Base-by-base conservation (phyloP, 2,797 vertebrate species). In the Chloroceryle inda region DNA sequence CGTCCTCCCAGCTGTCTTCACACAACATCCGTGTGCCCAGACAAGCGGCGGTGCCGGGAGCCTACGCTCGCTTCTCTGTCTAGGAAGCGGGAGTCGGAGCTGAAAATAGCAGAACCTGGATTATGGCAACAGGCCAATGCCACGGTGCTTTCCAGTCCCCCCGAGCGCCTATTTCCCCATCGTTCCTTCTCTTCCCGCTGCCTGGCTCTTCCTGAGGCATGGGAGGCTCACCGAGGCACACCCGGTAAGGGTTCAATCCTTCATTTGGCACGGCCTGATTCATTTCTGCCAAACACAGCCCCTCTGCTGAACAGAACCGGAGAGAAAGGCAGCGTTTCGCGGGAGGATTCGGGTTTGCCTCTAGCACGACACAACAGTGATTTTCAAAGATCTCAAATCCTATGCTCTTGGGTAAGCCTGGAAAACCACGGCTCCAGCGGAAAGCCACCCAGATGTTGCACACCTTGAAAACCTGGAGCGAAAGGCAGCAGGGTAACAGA, bases 1-100 rank as follows among this genome's bases (percentile, higher is more conserved):
- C 86, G 53, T 64, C 77, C 86, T 90, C 42, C 73, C 44, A 45
- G 80, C 76, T 94, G 76, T 63, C 92, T 93, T 71, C 90, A 75
- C 73, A 45, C 49, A 31, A 14, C 77, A 53, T 45, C 83, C 13
- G 0, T 27, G 62, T 78, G 83, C 80, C 80, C 80, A 61, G 80
- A 56, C 53, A 19, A 64, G 49, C 12, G 13, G 19, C 5, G 1
- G 8, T 13, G 79, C 88, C 4, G 27, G 40, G 17, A 96, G 53
- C 55, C 72, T 68, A 31, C 19, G 26, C 91, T 33, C 37, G 84
- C 77, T 66, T 21, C 4, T 63, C 58, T 71, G 42, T 37, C 58
- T 7, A 24, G 62, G 80, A 80, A 74, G 47, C 66, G 63, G 66
- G 69, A 93, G 33, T 45, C 45, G 3, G 40, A 27, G 29, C 29